A percentile compares a stretch with the other conserved stretches of the same genome.
phyloP scores from a whole-genome alignment of 2,113 vertebrate species.

The Melospiza georgiana region DNA sequence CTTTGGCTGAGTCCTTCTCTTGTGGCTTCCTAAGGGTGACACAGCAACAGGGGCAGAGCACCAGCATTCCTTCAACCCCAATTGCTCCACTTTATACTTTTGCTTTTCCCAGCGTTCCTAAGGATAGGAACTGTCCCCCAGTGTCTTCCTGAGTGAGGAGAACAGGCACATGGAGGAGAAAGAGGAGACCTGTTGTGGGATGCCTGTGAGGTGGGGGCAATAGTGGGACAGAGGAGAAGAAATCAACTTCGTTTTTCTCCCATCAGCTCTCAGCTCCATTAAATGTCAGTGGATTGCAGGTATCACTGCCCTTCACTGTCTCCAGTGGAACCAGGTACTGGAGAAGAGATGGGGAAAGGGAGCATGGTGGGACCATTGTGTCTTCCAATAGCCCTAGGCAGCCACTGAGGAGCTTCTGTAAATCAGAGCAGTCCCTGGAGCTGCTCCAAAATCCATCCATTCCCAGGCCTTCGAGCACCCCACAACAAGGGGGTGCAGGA shows the following conservation, averaged over 20 bases:
- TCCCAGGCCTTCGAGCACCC: neutral
- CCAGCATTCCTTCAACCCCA: rapidly evolving
- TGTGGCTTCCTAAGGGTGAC: neutral
- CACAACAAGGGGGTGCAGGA: neutral
- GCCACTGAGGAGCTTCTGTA: neutral
- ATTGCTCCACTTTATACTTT: neutral
- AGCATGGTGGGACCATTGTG: rapidly evolving
- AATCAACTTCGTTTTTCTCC: neutral
- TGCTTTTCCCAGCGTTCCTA: neutral
- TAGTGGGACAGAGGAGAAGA: neutral
- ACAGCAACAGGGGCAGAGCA: rapidly evolving
- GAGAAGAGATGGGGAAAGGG: neutral
- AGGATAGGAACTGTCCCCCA: neutral
- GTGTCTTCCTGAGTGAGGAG: neutral
- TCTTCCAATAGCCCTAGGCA: neutral
- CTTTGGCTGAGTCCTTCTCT: neutral
- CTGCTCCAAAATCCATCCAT: neutral
- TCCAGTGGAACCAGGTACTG: neutral
- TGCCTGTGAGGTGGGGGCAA: neutral
- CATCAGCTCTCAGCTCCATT: neutral
- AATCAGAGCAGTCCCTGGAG: neutral
- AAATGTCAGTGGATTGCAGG: neutral
- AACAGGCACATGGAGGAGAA: neutral
- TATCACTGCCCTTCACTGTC: neutral
- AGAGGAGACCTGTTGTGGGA: neutral